phyloP scores from a whole-genome alignment of 2,888 invertebrate genomes.

The Tenthredo notha region DNA sequence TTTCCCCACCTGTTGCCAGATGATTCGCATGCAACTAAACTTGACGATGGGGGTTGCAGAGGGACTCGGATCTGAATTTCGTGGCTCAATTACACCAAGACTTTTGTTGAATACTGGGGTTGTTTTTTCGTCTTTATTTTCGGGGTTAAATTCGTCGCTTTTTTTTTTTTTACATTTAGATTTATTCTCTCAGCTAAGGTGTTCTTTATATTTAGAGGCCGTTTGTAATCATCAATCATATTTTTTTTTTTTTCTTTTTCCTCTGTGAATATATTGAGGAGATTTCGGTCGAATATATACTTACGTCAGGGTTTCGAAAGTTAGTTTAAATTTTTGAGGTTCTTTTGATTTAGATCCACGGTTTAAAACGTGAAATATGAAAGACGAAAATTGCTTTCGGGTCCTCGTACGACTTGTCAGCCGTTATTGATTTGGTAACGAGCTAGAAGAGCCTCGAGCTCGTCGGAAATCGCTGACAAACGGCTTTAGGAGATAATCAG shows the following conservation, averaged over 20 bases:
- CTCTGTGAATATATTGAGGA: neutral
- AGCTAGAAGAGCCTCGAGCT: slow-evolving; percentile 34
- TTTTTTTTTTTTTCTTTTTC: neutral
- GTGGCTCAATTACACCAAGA: neutral
- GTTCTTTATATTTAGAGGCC: neutral
- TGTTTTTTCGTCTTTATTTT: neutral
- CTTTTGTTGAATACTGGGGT: neutral
- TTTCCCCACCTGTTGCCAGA: slow-evolving; percentile 47
- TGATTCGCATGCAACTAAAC: slow-evolving; percentile 43
- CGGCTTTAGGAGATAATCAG: slow-evolving; percentile 31
- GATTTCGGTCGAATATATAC: neutral
- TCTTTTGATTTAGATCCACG: slow-evolving; percentile 9
- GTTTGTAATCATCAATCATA: neutral
- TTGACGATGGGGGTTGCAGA: slow-evolving; percentile 3
- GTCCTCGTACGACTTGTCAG: slow-evolving; percentile 41
- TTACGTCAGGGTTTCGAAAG: neutral
- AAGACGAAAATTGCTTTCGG: slow-evolving; percentile 39
- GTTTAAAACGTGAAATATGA: slow-evolving; percentile 23
- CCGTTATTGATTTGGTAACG: slow-evolving; percentile 43
- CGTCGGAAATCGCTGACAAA: slow-evolving; percentile 47
- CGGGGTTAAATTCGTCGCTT: neutral
- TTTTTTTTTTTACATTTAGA: neutral
- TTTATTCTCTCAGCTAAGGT: neutral
- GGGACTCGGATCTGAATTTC: neutral
- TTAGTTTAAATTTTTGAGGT: neutral